Conservation (phyloP, 2,888 invertebrate genomes). For the Terebella lapidaria region DNA sequence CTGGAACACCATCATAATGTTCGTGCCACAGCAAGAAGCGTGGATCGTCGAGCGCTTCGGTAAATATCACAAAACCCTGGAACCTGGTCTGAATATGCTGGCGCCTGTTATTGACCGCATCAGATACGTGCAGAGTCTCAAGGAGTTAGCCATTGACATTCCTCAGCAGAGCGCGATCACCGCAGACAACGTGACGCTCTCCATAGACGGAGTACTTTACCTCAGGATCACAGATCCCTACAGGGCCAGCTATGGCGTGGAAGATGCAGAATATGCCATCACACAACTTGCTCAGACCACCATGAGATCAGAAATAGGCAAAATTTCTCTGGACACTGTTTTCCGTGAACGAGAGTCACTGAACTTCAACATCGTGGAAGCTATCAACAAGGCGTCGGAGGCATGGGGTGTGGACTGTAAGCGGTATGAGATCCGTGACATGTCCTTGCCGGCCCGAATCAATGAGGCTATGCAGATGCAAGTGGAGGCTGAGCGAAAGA, state of each 20-base stretch:
- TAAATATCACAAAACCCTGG: constrained; percentile 84
- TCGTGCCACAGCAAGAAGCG: constrained; percentile 98
- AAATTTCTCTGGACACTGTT: constrained; percentile 92
- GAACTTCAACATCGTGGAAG: constrained; percentile 89
- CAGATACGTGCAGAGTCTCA: constrained; percentile 95
- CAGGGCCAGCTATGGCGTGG: constrained; percentile 92
- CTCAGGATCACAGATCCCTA: too few relatives aligned
- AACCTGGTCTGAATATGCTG: constrained; percentile 89
- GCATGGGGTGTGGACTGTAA: constrained; percentile 97
- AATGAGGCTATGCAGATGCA: constrained; percentile 99
- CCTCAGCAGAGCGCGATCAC: constrained; percentile 98
- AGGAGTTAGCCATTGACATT: constrained; percentile 98
- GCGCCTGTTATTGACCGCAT: constrained; percentile 87
- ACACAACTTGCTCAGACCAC: constrained; percentile 99
- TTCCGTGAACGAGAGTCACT: constrained; percentile 93
- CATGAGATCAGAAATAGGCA: constrained; percentile 97
- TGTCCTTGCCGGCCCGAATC: constrained; percentile 80
- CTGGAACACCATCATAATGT: constrained; percentile 87
- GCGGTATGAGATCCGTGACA: constrained; percentile 90
- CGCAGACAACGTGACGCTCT: constrained; percentile 57
- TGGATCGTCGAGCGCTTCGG: constrained; percentile 93
- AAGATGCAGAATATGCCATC: constrained; percentile 98
- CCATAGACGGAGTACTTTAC: background rate
- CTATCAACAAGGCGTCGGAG: constrained; percentile 95
- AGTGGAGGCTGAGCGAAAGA: constrained; percentile 95